Evolutionary conservation across 2,113 vertebrate species (phyloP), one percentile per base, ranked within the genome.

Genomic region (Triplophysa tibetana): DNA sequence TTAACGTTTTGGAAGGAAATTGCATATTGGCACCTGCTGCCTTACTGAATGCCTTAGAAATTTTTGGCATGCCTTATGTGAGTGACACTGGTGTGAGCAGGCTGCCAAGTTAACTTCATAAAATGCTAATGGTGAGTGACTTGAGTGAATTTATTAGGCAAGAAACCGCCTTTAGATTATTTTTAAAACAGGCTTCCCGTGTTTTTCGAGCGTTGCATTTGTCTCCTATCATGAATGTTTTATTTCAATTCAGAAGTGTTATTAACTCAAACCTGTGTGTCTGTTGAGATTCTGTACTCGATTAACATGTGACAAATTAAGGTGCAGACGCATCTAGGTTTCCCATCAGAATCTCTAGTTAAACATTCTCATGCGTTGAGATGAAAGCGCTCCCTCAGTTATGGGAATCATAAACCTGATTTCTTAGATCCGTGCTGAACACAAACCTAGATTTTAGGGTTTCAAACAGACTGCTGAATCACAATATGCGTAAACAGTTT

Each of bases 381-480:
- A 50, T 69, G 43, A 69, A 69, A 69, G 45, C 21, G 50, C 13
- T 50, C 67, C 14, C 67, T 38, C 8, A 13, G 70, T 61, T 24
- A 74, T 74, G 69, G 14, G 29, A 72, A 72, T 24, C 19, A 17
- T n/a, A 23, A 41, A 19, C 26, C 52, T 14, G 26, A 58, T 26
- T 52, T 72, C 50, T 72, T 72, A 72, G 26, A 70, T 70, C 16
- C 5, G 14, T 70, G 24, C 24, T 19, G 45, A 72, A 41, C 69
- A 29, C 0, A 21, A 72, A 26, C 69, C 52, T 14, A n/a, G 50
- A 11, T 56, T 56, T 72, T 58, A 58, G 58, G 29, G 26, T 58
- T 72, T 72, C 69, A 58, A 72, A 72, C 26, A 72, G 52, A 70
- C 24, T 70, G 21, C 23, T 45, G 50, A 26, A 61, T 43, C 52